phyloP scores from a whole-genome alignment of 1,140 invertebrate genomes.

The Dinothrombium tinctorium region DNA sequence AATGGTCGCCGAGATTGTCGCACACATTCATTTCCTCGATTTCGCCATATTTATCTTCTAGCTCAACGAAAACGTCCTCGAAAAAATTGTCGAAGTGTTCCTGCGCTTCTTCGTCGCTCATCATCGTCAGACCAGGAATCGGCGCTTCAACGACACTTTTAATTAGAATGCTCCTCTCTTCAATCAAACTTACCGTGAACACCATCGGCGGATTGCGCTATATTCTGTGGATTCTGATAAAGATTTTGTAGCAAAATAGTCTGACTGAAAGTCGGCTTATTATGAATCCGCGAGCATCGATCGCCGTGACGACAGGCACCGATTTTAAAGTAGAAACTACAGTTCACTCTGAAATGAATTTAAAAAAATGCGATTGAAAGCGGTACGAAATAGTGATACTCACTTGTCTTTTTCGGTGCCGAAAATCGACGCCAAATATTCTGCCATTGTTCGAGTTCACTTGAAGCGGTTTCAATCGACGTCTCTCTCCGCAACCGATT shows the following conservation, averaged over 20 bases:
- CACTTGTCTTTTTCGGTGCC: conserved; percentile 99
- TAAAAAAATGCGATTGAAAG: not conserved
- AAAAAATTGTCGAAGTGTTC: conserved; percentile 99
- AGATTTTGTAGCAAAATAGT: conserved; percentile 85
- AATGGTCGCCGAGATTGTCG: conserved; percentile 91
- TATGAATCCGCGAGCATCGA: conserved; percentile 88
- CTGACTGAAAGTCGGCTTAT: conserved; percentile 94
- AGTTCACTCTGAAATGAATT: conserved; percentile 69
- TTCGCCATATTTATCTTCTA: conserved; percentile 95
- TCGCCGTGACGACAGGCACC: conserved; percentile 96
- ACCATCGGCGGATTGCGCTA: conserved; percentile 83
- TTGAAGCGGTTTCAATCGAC: too few relatives aligned
- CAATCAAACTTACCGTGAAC: conserved; percentile 22
- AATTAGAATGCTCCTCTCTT: conserved; percentile 40
- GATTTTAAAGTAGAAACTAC: conserved; percentile 99
- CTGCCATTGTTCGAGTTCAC: conserved; percentile 44
- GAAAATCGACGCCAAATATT: conserved; percentile 97
- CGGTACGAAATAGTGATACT: conserved; percentile 21
- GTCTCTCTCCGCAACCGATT: too few relatives aligned
- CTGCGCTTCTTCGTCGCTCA: conserved; percentile 91
- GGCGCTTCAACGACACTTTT: conserved; percentile 6
- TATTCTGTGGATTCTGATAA: conserved; percentile 95
- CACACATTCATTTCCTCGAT: conserved; percentile 99
- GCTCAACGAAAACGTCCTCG: conserved; percentile 95
- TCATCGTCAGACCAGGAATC: conserved; percentile 23